phyloP scores from a whole-genome alignment of 2,113 vertebrate species.

The Amphiprion percula region DNA sequence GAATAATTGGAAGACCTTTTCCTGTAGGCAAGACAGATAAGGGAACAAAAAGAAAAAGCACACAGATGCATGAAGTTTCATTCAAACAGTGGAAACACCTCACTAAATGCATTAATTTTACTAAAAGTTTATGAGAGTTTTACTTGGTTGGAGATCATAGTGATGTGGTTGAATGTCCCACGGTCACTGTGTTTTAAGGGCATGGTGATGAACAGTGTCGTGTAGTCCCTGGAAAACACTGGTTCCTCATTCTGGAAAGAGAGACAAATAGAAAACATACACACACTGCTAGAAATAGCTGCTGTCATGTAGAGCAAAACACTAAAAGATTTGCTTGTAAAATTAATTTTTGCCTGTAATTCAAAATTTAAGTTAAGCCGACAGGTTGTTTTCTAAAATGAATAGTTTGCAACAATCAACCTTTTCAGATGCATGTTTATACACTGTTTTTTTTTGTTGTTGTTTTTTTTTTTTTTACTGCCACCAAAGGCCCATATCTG shows the following conservation, averaged over 20 bases:
- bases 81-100: background rate
- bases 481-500: too few species aligned
- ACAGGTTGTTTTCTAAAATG: too few species aligned
- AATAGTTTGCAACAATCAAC: too few species aligned
- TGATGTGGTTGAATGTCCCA: constrained; percentile 78
- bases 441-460: too few species aligned
- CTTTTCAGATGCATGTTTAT: too few species aligned
- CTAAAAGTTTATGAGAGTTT: constrained; percentile 21
- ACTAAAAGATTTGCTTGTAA: too few species aligned
- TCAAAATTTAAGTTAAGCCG: too few species aligned
- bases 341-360: too few species aligned
- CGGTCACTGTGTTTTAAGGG: constrained; percentile 65
- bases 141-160: constrained; percentile 81
- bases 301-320: too few species aligned
- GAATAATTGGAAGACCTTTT: constrained; percentile 27
- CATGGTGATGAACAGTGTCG: constrained; percentile 75
- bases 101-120: constrained; percentile 18
- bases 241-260: constrained; percentile 79
- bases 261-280: background rate
- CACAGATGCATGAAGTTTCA: background rate
- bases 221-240: constrained; percentile 77
- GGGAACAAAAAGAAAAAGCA: constrained; percentile 7
- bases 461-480: too few species aligned
- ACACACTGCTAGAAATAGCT: background rate
- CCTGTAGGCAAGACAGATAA: constrained; percentile 12